Evolutionary conservation across 2,888 invertebrate species (phyloP), one percentile per base, ranked within the genome.

Genomic region (Entomobrya multifasciata): DNA sequence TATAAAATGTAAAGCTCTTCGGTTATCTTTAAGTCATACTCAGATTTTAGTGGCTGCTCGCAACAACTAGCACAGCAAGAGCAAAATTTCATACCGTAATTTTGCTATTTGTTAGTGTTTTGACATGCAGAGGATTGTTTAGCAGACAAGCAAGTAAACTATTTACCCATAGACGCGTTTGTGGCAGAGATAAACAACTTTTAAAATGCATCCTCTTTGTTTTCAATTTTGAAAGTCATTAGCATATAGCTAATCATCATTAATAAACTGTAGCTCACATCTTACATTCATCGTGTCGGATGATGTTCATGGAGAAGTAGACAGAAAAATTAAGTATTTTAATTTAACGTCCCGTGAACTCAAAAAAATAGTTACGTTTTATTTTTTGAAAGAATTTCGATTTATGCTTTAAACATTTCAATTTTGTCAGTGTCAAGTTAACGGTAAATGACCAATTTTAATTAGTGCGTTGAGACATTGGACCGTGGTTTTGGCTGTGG

Each of bases 41-140:
- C 11, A 0, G 74, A 55, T 52, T 74, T 74, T 74, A 74, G 55
- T 55, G 55, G 52, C 52, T 74, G 55, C 74, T 52, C 55, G 52
- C 74, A 74, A 36, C 74, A 74, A 20, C 74, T n/a, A 30, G 27
- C 74, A 30, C n/a, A 30, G 49, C 74, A 30, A 55, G 55, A 74
- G 55, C 55, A 36, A 49, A 30, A 52, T 27, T 25, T 72, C 49
- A 36, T 36, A 52, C 72, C 25, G 20, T 36, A 25, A 74, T 55
- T 55, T 74, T 74, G 55, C 55, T 36, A 49, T 74, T 67, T 41
- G 41, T 67, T 67, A 44, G 55, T 55, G 30, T 74, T 74, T 74
- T n/a, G 74, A 74, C 74, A 55, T 36, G 55, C 36, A 20, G 41
- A 52, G 41, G 30, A 52, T 55, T 49, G 74, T 55, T 74, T 30